A percentile compares a stretch with the other conserved stretches of the same genome.
phyloP scores from a whole-genome alignment of 2,888 invertebrate genomes.

The Hemithea aestivaria region DNA sequence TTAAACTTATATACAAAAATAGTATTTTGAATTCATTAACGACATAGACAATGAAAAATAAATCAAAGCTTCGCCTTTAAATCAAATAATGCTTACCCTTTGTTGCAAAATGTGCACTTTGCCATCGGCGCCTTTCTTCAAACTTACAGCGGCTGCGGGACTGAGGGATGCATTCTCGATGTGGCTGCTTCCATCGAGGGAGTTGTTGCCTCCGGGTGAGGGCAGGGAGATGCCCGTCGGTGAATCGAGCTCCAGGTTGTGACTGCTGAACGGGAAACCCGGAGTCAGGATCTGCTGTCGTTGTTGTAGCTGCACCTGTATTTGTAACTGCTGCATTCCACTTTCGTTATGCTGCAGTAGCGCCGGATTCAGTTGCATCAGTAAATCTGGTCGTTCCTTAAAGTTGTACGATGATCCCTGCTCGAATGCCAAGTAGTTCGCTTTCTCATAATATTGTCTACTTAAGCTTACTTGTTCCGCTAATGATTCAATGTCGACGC shows the following conservation, averaged over 20 bases:
- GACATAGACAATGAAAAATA: conserved; percentile 57
- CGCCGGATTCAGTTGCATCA: conserved; percentile 79
- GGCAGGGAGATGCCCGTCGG: conserved; percentile 88
- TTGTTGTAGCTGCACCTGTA: conserved; percentile 85
- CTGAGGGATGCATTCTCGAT: conserved; percentile 80
- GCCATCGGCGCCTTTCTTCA: conserved; percentile 81
- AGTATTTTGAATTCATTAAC: conserved; percentile 26
- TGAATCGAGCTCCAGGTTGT: conserved; percentile 85
- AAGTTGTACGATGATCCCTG: conserved; percentile 79
- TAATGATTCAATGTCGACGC: conserved; percentile 86
- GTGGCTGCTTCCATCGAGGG: conserved; percentile 82
- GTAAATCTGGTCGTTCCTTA: conserved; percentile 81
- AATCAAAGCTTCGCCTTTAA: conserved; percentile 78
- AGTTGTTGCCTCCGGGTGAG: conserved; percentile 87
- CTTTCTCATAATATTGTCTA: conserved; percentile 76
- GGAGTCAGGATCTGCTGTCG: conserved; percentile 81
- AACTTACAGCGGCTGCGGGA: conserved; percentile 84
- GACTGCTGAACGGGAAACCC: conserved; percentile 81
- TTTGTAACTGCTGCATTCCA: conserved; percentile 82
- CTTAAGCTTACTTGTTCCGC: conserved; percentile 86
- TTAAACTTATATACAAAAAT: conserved; percentile 15
- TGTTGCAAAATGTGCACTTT: conserved; percentile 86
- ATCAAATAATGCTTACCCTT: conserved; percentile 88
- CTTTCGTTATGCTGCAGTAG: conserved; percentile 77
- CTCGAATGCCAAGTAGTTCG: conserved; percentile 68